phyloP scores from a whole-genome alignment of 2,888 invertebrate genomes.

The Rotaria sp. region DNA sequence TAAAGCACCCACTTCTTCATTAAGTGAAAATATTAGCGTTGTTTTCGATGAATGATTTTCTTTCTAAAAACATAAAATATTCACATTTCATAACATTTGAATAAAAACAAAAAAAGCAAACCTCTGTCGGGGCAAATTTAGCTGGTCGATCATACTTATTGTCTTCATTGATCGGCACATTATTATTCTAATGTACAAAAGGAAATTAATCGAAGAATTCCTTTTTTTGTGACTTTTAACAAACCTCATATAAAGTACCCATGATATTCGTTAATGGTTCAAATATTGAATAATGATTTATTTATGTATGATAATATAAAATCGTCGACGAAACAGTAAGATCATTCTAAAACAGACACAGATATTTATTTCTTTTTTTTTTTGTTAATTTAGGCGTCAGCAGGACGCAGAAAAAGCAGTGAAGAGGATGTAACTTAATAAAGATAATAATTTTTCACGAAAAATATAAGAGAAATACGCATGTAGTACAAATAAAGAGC shows the following conservation, averaged over 20 bases:
- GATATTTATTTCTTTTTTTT: not conserved
- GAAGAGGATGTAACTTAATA: not conserved
- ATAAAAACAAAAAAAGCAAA: not conserved
- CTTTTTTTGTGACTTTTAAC: not conserved
- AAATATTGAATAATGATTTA: not conserved
- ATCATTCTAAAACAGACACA: not conserved
- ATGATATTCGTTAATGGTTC: not conserved
- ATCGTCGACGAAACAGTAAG: not conserved
- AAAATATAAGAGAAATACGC: not conserved
- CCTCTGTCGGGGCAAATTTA: not conserved
- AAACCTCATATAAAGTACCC: not conserved
- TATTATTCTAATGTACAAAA: not conserved
- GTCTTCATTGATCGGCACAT: not conserved
- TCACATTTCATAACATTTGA: not conserved
- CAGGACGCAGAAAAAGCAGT: not conserved
- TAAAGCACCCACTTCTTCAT: constrained; percentile 75
- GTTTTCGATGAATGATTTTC: constrained; percentile 41
- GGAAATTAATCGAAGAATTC: not conserved
- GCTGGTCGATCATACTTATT: not conserved
- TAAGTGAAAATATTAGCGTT: constrained; percentile 78
- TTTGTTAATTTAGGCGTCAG: not conserved
- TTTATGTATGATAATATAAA: not conserved
- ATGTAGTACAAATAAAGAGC: not conserved
- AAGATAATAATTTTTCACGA: not conserved
- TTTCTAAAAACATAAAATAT: not conserved